A percentile compares a stretch with the other conserved stretches of the same genome.
Conservation (phyloP, 2,888 invertebrate genomes). For the Drosophila vallismaia region DNA sequence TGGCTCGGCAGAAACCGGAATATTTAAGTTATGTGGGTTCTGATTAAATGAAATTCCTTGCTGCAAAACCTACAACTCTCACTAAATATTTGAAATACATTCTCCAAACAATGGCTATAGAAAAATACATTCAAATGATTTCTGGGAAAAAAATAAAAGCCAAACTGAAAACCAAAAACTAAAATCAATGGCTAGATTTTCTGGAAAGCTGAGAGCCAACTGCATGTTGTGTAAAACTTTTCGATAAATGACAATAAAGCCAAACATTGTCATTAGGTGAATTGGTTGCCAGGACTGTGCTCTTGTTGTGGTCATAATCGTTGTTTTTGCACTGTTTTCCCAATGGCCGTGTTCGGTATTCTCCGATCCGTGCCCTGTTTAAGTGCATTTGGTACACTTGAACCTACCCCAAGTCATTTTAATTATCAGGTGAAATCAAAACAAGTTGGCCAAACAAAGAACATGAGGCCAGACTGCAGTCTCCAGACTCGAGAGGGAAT, state of each 20-base stretch:
- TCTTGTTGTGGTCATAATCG: conserved; percentile 24
- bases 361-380: conserved; percentile 38
- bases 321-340: conserved; percentile 22
- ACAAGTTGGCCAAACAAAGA: conserved; percentile 28
- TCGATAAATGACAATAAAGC: conserved; percentile 78
- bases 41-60: conserved; percentile 5
- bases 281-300: conserved; percentile 57
- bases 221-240: conserved; percentile 58
- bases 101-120: background rate
- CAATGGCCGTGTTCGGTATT: conserved; percentile 10
- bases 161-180: conserved; percentile 23
- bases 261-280: conserved; percentile 75
- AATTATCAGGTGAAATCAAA: conserved; percentile 66
- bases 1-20: background rate
- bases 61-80: background rate
- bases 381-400: conserved; percentile 59
- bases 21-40: background rate
- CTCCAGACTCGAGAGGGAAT: conserved; percentile 11
- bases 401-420: conserved; percentile 51
- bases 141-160: conserved; percentile 44
- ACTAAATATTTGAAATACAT: background rate
- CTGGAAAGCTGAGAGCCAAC: conserved; percentile 29
- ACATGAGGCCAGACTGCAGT: background rate
- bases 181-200: conserved; percentile 62
- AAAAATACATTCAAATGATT: conserved; percentile 74